Evolutionary conservation across 2,113 vertebrate species (phyloP).

Genomic region (Calypte anna): DNA sequence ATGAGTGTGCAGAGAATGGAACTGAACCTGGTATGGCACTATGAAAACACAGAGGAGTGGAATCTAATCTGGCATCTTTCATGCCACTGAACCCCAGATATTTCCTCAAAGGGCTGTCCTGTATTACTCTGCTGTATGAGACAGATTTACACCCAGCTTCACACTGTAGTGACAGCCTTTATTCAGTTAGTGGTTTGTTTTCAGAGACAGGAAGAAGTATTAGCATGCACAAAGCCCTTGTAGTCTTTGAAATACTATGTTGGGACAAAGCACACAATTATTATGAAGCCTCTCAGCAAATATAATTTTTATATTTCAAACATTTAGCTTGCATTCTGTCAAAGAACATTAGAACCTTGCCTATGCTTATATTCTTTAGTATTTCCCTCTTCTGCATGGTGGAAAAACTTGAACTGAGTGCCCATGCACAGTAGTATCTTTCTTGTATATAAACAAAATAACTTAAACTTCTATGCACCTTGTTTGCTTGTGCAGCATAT

Average conservation of each 20-base stretch:
- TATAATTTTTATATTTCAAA: neutral
- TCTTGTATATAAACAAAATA: neutral
- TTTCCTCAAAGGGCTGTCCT: neutral
- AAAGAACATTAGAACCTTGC: neutral
- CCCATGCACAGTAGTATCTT: neutral
- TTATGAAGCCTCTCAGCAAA: neutral
- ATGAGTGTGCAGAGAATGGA: neutral
- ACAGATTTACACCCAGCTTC: neutral
- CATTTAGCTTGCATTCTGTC: neutral
- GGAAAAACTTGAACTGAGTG: neutral
- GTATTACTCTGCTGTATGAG: neutral
- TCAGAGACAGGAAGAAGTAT: neutral
- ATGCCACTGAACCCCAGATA: neutral
- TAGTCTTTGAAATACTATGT: neutral
- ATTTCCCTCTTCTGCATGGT: neutral
- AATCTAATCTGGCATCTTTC: neutral
- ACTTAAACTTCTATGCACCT: neutral
- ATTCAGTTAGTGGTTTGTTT: neutral
- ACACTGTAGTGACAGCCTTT: neutral
- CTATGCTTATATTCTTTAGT: neutral
- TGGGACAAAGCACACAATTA: neutral
- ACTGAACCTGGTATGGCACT: neutral
- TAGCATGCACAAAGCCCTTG: accelerated
- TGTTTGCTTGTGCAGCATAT: neutral
- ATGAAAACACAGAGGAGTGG: neutral